Evolutionary conservation across 1,140 invertebrate genomes (phyloP), one percentile per base, ranked within the genome.

Genomic region (Brachionus asplanchnoidis): DNA sequence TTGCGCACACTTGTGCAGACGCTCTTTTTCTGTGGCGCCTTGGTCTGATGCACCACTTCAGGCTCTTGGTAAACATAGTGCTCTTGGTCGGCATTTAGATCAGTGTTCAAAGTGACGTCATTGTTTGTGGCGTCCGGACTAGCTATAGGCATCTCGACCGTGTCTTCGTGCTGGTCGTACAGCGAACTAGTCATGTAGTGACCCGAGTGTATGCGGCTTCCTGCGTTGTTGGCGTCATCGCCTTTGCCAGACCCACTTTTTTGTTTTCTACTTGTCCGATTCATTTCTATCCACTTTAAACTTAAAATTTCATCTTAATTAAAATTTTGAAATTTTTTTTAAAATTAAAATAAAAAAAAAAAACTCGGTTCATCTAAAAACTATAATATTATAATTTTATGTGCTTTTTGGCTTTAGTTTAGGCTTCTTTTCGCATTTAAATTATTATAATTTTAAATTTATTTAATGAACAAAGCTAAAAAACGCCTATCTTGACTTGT

Each of bases 71-170:
- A 17, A 8, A 60, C 66, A 40, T 36, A 70, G 66, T 70, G 66
- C 12, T 77, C 73, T 12, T 46, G 42, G 26, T 77, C 73, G 23
- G 42, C 17, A 9, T 77, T 77, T 6, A 77, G 12, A 28, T 46
- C 50, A 12, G 73, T 77, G 40, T 82, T 82, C 17, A 82, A n/a
- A 9, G 79, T 82, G 6, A 82, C 79, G 20, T 82, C 79, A n/a
- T 68, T 60, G n/a, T 65, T 82, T 8, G 79, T 65, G n/a, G 79
- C 79, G 60, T 82, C 79, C 8, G 79, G 79, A 40, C 79, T 82
- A 20, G 79, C 53, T 32, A 82, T 82, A 1, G 79, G 79, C 79
- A 82, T 82, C 23, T 82, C 79, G 26, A 82, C 79, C 23, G 65
- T 68, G 79, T 82, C 79, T 17, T 82, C 79, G 32, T 20, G 23